Evolutionary conservation across 2,113 vertebrate genomes (phyloP).

Genomic region (Rhinoptilus africanus): DNA sequence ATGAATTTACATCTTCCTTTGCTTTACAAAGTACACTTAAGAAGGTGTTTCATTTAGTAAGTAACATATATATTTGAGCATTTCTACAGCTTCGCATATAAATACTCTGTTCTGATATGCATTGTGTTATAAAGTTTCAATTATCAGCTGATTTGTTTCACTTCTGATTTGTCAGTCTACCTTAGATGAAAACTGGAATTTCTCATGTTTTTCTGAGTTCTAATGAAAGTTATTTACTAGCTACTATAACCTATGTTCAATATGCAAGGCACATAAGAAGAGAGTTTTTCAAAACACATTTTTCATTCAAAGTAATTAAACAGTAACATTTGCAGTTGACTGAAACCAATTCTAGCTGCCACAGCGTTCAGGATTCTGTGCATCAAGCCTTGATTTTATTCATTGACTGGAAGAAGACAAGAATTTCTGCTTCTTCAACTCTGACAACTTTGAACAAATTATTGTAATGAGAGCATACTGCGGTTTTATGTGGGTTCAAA

Average conservation of each 20-base stretch:
- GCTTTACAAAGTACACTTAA: background rate
- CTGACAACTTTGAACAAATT: background rate
- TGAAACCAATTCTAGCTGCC: background rate
- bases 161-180: background rate
- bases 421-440: background rate
- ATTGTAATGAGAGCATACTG: background rate
- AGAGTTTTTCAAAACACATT: background rate
- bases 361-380: background rate
- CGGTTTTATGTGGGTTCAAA: background rate
- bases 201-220: no score
- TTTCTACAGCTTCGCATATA: background rate
- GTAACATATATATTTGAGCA: background rate
- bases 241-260: background rate
- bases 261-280: background rate
- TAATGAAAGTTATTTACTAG: background rate
- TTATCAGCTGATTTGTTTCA: background rate
- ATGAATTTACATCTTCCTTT: background rate
- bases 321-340: background rate
- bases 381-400: background rate
- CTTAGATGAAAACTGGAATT: background rate
- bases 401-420: background rate
- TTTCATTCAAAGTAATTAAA: background rate
- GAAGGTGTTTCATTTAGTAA: background rate
- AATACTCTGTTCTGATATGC: background rate
- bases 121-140: background rate